Conservation (phyloP, 2,888 invertebrate species). For the Melieria picta region DNA sequence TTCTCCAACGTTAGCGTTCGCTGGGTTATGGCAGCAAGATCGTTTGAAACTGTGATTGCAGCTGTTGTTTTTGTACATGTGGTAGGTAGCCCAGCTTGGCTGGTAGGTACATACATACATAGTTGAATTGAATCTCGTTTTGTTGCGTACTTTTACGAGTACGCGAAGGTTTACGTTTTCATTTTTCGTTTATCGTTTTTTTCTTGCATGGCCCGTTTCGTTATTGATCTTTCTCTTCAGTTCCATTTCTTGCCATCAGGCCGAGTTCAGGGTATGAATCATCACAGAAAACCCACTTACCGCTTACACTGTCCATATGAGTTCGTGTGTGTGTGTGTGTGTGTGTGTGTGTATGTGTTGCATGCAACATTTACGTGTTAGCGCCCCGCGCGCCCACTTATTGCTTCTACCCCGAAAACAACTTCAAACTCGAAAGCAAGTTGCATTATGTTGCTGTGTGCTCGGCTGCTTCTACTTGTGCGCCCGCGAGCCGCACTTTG, state of each 20-base stretch:
- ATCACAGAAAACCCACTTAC: neutral
- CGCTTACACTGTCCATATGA: neutral
- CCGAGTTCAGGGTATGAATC: slow-evolving; percentile 9
- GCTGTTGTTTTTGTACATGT: slow-evolving; percentile 27
- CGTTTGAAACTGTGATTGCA: slow-evolving; percentile 32
- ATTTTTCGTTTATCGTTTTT: slow-evolving; percentile 20
- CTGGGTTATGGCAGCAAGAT: neutral
- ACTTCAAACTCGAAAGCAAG: too few relatives aligned
- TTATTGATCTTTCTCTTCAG: neutral
- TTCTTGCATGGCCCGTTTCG: neutral
- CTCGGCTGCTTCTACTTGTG: too few relatives aligned
- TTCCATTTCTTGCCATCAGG: neutral
- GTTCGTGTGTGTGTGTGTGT: neutral
- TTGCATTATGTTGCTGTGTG: too few relatives aligned
- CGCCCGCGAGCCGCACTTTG: too few relatives aligned
- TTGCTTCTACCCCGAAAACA: too few relatives aligned
- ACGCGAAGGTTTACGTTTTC: slow-evolving; percentile 1
- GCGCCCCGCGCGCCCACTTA: too few relatives aligned
- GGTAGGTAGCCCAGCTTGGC: slow-evolving; percentile 14
- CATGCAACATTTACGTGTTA: slow-evolving; percentile 1
- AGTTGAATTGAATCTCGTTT: neutral
- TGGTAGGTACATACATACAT: neutral
- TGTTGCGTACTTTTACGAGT: slow-evolving; percentile 9
- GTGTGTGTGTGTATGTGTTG: slow-evolving; percentile 2
- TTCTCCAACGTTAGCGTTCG: too few relatives aligned